These are phyloP conservation scores for Coenonympha arcania DNA, from an alignment of 2,888 invertebrate species.

Conservation along the genomic window DNA sequence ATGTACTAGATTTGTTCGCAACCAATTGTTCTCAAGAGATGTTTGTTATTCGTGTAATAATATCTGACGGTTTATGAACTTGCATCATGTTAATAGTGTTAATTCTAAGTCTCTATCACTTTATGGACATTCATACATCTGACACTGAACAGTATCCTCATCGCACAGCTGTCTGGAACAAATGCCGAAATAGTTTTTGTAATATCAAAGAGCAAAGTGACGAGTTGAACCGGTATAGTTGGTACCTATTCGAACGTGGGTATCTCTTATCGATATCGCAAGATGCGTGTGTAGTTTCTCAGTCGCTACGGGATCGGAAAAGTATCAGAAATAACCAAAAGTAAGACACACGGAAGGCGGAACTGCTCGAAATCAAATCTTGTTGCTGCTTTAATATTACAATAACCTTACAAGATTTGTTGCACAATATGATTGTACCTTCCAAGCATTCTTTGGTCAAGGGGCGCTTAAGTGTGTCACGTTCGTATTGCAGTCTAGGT, in stretches of 20 bases:
- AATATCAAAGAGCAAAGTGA: conserved; percentile 72
- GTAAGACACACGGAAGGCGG: conserved; percentile 69
- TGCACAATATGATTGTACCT: conserved; percentile 73
- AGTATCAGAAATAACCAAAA: conserved; percentile 58
- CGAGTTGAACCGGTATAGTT: conserved; percentile 18
- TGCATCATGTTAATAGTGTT: conserved; percentile 64
- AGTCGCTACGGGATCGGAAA: conserved; percentile 51
- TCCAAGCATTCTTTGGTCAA: conserved; percentile 69
- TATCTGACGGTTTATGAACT: conserved; percentile 61
- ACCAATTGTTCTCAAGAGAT: conserved; percentile 5
- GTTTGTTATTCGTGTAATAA: conserved; percentile 5
- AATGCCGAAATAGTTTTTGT: conserved; percentile 67
- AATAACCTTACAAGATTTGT: conserved; percentile 74
- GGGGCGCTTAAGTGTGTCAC: conserved; percentile 65
- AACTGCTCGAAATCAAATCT: conserved; percentile 64
- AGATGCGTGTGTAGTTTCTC: conserved; percentile 69
- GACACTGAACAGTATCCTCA: conserved; percentile 66
- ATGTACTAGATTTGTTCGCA: conserved; percentile 8
- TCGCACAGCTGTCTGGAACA: conserved; percentile 72
- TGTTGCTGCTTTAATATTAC: conserved; percentile 73
- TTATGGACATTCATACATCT: conserved; percentile 69
- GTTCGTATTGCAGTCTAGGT: conserved; percentile 64
- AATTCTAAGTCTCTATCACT: conserved; percentile 69
- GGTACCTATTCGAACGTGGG: conserved; percentile 6
- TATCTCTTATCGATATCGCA: not conserved